These are phyloP conservation scores for Calyptomena viridis DNA, from an alignment of 2,113 vertebrate species.

Conservation along the genomic window DNA sequence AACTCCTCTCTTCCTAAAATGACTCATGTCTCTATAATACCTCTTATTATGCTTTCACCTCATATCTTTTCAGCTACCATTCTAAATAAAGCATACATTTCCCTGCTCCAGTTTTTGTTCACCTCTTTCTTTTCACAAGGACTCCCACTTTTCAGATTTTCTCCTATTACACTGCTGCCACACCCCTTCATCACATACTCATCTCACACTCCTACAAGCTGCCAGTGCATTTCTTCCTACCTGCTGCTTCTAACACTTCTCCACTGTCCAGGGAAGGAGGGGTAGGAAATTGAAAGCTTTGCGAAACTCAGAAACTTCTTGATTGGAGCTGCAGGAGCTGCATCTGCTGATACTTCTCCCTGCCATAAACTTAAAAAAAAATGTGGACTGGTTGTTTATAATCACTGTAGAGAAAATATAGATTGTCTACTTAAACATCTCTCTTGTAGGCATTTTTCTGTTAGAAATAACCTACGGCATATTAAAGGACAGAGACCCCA, in stretches of 20 bases:
- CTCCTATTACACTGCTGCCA: constrained; percentile 7
- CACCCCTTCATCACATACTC: constrained; percentile 48
- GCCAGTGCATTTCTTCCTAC: constrained; percentile 27
- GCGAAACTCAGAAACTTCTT: neutral
- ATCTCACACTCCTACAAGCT: constrained; percentile 37
- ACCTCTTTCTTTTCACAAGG: constrained; percentile 25
- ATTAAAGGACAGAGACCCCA: neutral
- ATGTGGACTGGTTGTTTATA: neutral
- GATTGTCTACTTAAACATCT: neutral
- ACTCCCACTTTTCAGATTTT: constrained; percentile 52
- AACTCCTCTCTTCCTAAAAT: neutral
- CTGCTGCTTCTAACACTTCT: constrained; percentile 24
- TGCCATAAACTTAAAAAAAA: neutral
- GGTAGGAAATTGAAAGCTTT: neutral
- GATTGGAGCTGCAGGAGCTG: neutral
- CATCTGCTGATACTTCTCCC: neutral
- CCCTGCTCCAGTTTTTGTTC: constrained; percentile 12
- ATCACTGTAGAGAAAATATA: neutral
- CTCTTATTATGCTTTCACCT: neutral
- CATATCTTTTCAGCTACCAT: neutral
- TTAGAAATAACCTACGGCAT: neutral
- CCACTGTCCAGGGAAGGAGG: neutral
- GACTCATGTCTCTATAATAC: neutral
- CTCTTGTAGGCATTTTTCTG: neutral
- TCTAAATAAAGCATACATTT: constrained; percentile 2